Base-by-base conservation (phyloP, 2,797 vertebrate genomes). In the Chaenodraco wilsoni region DNA sequence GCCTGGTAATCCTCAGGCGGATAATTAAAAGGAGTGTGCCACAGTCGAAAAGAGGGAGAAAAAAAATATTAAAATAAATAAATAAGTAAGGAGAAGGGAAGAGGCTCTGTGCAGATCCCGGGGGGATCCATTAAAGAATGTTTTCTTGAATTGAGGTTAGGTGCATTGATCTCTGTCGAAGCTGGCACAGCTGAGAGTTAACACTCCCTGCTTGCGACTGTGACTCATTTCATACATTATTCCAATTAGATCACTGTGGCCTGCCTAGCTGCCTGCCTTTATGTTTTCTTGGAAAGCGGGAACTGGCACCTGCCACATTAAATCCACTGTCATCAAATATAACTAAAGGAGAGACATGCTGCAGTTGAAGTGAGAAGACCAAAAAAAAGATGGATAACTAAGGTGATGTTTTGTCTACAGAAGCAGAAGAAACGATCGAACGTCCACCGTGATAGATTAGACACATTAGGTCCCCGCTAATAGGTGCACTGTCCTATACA, bases 81-180 rank as follows among this genome's bases (percentile, higher is more conserved):
- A 94, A 94, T 91, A 93, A 92, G 65, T 59, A 64, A 64, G 68
- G 77, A 84, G 85, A 86, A 85, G 78, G 77, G 80, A 89, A 85
- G 90, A 93, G 76, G 86, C 91, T 90, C 83, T 72, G 76, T 58
- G 45, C 66, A 21, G 79, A 84, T 93, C 95, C 93, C 89, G 58
- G 44, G 93, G 93, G 94, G 90, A 93, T 93, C 93, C 93, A 95
- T 95, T 95, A 95, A 93, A 94, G 91, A 92, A 94, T 95, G 94
- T 95, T 95, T 94, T 94, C 93, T 93, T 93, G 93, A 94, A 94
- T 93, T 92, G 94, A 94, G 94, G 95, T 95, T 94, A 94, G 93
- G 93, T 91, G 93, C 94, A 95, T 95, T 95, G 94, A 95, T 95
- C 95, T 95, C 92, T 94, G 94, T 93, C 92, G 89, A 94, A 91